These are phyloP conservation scores for Parapsyche elsis DNA, from an alignment of 1,140 invertebrate genomes.

Conservation along the genomic window DNA sequence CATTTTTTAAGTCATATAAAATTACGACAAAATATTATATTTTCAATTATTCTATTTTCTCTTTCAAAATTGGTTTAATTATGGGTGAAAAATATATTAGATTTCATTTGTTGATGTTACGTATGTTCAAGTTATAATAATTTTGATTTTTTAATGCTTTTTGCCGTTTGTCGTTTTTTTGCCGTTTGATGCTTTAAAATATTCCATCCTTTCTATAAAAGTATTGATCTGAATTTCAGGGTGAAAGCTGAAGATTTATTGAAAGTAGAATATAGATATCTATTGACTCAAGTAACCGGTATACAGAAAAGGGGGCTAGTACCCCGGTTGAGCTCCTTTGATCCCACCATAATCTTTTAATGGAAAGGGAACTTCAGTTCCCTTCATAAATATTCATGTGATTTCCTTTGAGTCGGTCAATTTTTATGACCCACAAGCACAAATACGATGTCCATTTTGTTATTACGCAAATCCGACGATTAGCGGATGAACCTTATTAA, in stretches of 20 bases:
- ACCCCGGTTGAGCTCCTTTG: conserved; percentile 35
- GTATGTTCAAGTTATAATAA: too few species aligned
- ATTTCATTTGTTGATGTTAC: too few species aligned
- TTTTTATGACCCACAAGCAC: conserved; percentile 47
- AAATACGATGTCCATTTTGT: neutral
- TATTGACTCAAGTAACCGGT: conserved; percentile 42
- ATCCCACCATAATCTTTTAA: conserved; percentile 52
- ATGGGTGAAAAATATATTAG: too few species aligned
- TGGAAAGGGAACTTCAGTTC: conserved; percentile 49
- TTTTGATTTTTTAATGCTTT: too few species aligned
- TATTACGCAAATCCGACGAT: too few species aligned
- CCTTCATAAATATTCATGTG: conserved; percentile 53
- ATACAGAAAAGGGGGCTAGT: conserved; percentile 14
- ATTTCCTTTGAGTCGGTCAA: conserved; percentile 46
- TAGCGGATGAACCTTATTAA: too few species aligned
- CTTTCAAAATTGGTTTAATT: too few species aligned
- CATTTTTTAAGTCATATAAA: too few species aligned
- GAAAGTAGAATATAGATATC: conserved; percentile 41
- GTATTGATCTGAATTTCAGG: conserved; percentile 32
- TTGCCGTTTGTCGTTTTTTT: too few species aligned
- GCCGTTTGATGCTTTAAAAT: too few species aligned
- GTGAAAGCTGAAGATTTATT: conserved; percentile 31
- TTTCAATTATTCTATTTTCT: too few species aligned
- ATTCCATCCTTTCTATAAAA: neutral
- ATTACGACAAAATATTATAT: too few species aligned